Evolutionary conservation across 1,140 invertebrate genomes (phyloP), one percentile per base, ranked within the genome.

Genomic region (Charaxes varanes): DNA sequence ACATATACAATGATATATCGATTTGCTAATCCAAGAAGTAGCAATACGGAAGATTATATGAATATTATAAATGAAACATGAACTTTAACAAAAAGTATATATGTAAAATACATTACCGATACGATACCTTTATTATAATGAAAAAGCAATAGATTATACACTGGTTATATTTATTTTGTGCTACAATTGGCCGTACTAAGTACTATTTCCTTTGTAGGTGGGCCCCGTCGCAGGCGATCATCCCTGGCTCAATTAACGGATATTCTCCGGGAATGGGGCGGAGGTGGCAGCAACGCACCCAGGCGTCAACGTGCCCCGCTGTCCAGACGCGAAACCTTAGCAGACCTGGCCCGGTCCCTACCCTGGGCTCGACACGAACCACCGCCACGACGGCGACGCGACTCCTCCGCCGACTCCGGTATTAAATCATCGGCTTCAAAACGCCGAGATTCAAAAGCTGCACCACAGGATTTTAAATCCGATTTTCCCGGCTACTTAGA

Each of bases 211-310:
- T 52, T 48, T 18, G 12, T 51, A 76, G 86, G 86, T 43, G 72
- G 85, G 36, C 87, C 91, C 30, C 87, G 92, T 16, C 88, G 94
- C 2, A 87, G 94, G 6, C 88, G 94, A 30, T 94, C 92, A 48
- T 95, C 93, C 6, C 67, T 96, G 32, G 94, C 94, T 2, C 94
- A 95, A 79, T 83, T 96, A 24, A 95, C 94, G 31, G 94, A 96
- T 76, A 92, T 95, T 42, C 76, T 94, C 22, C 87, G 92, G 28
- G 94, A 94, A 82, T 95, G 93, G 94, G 90, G 94, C 34, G 90
- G 91, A 13, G 88, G 88, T 10, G 88, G 90, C 34, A 88, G 82
- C 43, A 88, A 85, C 45, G 88, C 85, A 10, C 87, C 87, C 2
- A 81, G 88, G 36, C 87, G 86, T 24, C 87, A 85, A 40, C 86